Evolutionary conservation across 1,140 invertebrate species (phyloP).

Genomic region (Paraescarpia echinospica): DNA sequence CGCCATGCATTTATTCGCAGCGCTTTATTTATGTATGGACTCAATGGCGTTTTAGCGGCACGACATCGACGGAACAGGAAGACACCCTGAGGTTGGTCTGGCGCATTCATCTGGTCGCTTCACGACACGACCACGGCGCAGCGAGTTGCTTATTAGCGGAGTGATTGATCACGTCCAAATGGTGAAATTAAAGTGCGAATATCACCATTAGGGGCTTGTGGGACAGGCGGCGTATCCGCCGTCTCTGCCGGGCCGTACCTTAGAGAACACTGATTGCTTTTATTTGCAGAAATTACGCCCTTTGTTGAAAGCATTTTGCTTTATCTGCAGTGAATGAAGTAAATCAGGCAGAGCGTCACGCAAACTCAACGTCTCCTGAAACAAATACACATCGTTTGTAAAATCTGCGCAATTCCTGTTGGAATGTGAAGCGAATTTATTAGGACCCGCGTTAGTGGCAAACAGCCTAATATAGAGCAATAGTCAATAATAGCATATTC

Average conservation of each 20-base stretch:
- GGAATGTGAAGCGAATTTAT: background rate
- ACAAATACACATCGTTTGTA: background rate
- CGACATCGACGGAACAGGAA: background rate
- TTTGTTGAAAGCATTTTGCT: conserved; percentile 6
- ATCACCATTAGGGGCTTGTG: background rate
- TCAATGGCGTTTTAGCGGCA: conserved; percentile 3
- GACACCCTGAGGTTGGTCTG: background rate
- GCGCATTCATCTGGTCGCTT: background rate
- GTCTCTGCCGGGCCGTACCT: background rate
- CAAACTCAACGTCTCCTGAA: background rate
- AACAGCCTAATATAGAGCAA: background rate
- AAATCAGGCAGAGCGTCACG: background rate
- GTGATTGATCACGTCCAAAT: background rate
- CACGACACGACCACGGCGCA: background rate
- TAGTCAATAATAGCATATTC: background rate
- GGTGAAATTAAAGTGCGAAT: background rate
- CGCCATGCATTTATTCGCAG: background rate
- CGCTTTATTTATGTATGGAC: conserved; percentile 5
- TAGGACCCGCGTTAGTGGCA: background rate
- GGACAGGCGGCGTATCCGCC: background rate
- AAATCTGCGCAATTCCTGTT: background rate
- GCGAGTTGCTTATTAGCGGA: background rate
- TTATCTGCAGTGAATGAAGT: background rate
- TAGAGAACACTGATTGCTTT: background rate
- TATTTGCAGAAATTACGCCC: background rate